Conservation (phyloP, 1,140 invertebrate genomes). For the Nasonia vitripennis region DNA sequence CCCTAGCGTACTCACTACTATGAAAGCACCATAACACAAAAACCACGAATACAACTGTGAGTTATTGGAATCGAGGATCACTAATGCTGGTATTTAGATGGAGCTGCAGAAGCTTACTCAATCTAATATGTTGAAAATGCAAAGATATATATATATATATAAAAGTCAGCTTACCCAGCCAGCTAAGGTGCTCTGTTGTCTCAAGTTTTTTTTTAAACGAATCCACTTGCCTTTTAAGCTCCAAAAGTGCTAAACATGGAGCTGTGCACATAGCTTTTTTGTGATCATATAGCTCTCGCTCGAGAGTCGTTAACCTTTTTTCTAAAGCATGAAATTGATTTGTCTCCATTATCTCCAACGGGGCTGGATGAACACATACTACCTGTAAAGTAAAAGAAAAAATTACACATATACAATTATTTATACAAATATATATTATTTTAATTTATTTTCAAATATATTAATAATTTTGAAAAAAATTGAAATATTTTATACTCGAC, state of each 20-base stretch:
- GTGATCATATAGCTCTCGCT: slow-evolving; percentile 76
- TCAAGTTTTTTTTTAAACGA: slow-evolving; percentile 81
- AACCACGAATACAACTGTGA: too few species aligned
- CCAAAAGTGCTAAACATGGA: slow-evolving; percentile 73
- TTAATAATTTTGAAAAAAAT: too few species aligned
- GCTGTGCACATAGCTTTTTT: slow-evolving; percentile 68
- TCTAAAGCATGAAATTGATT: slow-evolving; percentile 75
- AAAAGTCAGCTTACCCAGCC: slow-evolving; percentile 77
- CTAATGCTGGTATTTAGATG: too few species aligned
- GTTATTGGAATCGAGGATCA: too few species aligned
- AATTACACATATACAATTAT: not conserved
- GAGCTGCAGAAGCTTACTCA: too few species aligned
- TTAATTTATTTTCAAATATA: too few species aligned
- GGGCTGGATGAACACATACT: slow-evolving; percentile 70
- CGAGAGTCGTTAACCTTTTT: slow-evolving; percentile 78
- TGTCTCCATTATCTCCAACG: slow-evolving; percentile 74
- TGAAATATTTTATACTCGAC: too few species aligned
- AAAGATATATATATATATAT: too few species aligned
- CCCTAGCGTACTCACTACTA: too few species aligned
- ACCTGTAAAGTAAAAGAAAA: slow-evolving; percentile 58
- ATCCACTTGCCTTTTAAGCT: slow-evolving; percentile 81
- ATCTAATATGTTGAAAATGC: too few species aligned
- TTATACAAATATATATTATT: not conserved
- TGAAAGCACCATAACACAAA: too few species aligned
- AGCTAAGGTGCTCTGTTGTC: slow-evolving; percentile 82